Evolutionary conservation across 2,888 invertebrate species (phyloP).

Genomic region (Erpobdella octoculata): DNA sequence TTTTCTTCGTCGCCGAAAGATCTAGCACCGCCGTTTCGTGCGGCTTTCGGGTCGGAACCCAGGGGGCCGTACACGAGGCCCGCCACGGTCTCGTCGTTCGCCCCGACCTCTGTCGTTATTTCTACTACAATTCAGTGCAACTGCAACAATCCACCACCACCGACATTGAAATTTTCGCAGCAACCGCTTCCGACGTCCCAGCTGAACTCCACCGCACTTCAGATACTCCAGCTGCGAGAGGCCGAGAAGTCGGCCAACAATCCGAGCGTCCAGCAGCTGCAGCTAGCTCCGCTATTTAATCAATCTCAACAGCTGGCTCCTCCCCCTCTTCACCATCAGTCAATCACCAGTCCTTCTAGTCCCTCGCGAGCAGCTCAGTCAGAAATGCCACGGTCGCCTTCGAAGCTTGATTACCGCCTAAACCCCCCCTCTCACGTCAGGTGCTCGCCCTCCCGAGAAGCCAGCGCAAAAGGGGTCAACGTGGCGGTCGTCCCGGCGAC

Average conservation of each 20-base stretch:
- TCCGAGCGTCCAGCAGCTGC: neutral
- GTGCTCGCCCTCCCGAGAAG: conserved; percentile 7
- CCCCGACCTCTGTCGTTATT: too few species aligned
- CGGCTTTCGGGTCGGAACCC: too few species aligned
- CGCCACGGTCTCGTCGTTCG: too few species aligned
- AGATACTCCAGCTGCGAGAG: conserved; percentile 13
- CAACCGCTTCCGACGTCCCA: neutral
- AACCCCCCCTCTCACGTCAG: neutral
- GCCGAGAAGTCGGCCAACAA: conserved; percentile 5
- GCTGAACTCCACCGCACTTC: neutral
- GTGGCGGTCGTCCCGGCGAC: neutral
- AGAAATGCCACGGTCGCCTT: neutral
- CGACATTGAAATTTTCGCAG: neutral
- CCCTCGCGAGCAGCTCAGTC: too few species aligned
- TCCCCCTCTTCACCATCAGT: neutral
- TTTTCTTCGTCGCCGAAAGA: too few species aligned
- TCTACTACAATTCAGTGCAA: neutral
- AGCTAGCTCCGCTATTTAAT: too few species aligned
- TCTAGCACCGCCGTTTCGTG: too few species aligned
- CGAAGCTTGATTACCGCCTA: neutral
- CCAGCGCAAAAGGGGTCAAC: neutral
- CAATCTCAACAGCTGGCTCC: neutral
- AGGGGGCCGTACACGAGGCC: too few species aligned
- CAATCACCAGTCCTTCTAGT: too few species aligned
- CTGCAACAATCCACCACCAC: neutral